phyloP scores from a whole-genome alignment of 2,888 invertebrate species.

The Bugulina stolonifera region DNA sequence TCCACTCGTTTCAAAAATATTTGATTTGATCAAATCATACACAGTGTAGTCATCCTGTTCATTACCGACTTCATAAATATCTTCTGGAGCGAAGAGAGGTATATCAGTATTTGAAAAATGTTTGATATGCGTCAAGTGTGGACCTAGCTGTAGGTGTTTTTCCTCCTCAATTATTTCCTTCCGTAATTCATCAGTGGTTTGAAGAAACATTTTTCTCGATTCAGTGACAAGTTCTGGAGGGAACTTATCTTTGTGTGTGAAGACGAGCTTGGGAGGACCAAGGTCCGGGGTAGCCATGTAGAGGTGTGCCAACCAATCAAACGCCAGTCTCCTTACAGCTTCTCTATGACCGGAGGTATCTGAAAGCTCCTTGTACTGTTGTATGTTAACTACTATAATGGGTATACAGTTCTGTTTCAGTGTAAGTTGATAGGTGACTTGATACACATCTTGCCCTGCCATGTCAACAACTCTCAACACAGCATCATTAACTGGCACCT shows the following conservation, averaged over 20 bases:
- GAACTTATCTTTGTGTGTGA: background rate
- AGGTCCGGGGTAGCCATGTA: background rate
- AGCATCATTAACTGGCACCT: background rate
- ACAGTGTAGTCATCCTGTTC: background rate
- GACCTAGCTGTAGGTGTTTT: background rate
- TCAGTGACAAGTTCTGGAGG: background rate
- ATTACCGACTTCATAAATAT: background rate
- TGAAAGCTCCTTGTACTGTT: background rate
- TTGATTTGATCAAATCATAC: background rate
- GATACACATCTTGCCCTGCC: background rate
- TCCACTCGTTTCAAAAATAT: background rate
- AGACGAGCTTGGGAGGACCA: background rate
- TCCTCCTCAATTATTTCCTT: background rate
- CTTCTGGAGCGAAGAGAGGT: background rate
- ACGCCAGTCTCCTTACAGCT: background rate
- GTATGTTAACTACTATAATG: background rate
- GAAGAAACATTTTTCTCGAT: background rate
- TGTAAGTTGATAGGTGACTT: background rate
- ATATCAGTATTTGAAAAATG: background rate
- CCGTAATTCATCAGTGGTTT: background rate
- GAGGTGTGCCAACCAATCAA: background rate
- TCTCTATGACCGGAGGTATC: background rate
- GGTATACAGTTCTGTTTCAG: background rate
- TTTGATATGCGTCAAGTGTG: background rate
- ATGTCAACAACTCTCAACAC: background rate